These are phyloP conservation scores for Tetrax tetrax DNA, from an alignment of 2,113 vertebrate genomes.

Conservation along the genomic window DNA sequence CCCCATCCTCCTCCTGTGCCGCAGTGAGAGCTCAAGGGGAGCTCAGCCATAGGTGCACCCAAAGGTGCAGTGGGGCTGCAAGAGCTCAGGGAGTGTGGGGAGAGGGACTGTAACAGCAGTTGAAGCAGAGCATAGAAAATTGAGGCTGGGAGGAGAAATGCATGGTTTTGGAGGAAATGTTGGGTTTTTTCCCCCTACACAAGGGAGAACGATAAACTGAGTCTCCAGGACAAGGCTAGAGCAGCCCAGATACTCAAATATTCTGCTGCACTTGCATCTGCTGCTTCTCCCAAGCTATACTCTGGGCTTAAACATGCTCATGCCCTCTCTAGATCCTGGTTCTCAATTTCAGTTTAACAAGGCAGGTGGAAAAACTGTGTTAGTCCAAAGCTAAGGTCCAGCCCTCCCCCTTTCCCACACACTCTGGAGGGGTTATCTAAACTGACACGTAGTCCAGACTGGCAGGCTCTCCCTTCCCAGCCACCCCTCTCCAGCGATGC, in stretches of 20 bases:
- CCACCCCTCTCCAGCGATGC: neutral
- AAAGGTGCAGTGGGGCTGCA: neutral
- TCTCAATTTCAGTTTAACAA: neutral
- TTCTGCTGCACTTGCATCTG: neutral
- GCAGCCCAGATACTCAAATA: neutral
- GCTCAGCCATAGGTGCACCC: neutral
- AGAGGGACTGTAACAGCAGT: neutral
- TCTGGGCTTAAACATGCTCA: neutral
- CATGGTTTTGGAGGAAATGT: neutral
- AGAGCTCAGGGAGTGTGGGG: neutral
- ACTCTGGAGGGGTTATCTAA: neutral
- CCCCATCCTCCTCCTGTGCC: neutral
- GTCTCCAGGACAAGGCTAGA: neutral
- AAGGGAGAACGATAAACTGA: neutral
- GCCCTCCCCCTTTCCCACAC: neutral
- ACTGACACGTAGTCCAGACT: neutral
- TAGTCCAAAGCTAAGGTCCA: neutral
- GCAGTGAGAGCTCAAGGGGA: neutral
- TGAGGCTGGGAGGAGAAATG: neutral
- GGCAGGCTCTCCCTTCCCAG: neutral
- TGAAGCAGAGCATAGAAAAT: neutral
- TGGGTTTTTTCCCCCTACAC: rapidly evolving
- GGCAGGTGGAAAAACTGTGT: neutral
- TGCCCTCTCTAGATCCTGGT: neutral
- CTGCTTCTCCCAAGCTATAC: neutral